Conservation (phyloP, 2,797 vertebrate species). For the Acanthurus tractus region DNA sequence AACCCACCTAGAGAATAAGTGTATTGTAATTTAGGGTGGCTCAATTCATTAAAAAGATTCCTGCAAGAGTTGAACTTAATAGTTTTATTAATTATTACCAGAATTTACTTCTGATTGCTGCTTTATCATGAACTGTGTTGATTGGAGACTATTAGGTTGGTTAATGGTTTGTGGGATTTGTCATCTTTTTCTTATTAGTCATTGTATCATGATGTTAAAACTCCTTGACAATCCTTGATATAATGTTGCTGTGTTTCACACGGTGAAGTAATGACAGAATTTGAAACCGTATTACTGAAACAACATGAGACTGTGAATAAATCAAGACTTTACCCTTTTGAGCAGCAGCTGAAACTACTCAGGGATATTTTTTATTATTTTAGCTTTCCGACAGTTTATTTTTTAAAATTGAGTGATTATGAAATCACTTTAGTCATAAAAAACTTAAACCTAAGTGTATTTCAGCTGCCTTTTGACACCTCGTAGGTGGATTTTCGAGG, state of each 20-base stretch:
- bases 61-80: slow-evolving; percentile 17
- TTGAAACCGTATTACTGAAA: background rate
- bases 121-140: slow-evolving; percentile 42
- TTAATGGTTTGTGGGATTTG: slow-evolving; percentile 40
- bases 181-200: slow-evolving; percentile 57
- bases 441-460: background rate
- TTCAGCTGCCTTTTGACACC: background rate
- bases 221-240: slow-evolving; percentile 38
- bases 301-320: slow-evolving; percentile 33
- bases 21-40: background rate
- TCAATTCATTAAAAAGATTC: slow-evolving; percentile 32
- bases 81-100: slow-evolving; percentile 52
- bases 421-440: slow-evolving; percentile 12
- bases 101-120: slow-evolving; percentile 14
- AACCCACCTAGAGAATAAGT: slow-evolving; percentile 41
- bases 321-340: slow-evolving; percentile 18
- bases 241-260: slow-evolving; percentile 18
- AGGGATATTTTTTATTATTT: slow-evolving; percentile 21
- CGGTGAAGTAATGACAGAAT: slow-evolving; percentile 13
- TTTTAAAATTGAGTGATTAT: slow-evolving; percentile 34
- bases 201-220: slow-evolving; percentile 32
- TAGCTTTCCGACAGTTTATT: slow-evolving; percentile 26
- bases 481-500: background rate
- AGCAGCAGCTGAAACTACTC: slow-evolving; percentile 39
- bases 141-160: slow-evolving; percentile 12